These are phyloP conservation scores for Nomada lathburiana DNA, from an alignment of 2,888 invertebrate species.

Conservation along the genomic window DNA sequence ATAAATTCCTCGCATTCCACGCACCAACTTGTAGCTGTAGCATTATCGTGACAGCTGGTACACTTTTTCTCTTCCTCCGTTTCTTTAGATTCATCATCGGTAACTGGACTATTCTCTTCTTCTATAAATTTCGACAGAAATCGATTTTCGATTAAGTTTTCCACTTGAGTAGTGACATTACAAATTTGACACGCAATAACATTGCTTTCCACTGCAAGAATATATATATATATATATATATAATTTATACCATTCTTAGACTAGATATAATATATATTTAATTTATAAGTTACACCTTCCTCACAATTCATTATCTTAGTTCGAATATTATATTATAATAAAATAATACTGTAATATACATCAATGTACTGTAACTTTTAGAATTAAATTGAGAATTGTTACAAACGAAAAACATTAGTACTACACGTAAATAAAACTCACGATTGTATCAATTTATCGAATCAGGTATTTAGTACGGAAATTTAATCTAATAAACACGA, in stretches of 20 bases:
- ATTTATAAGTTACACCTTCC: neutral
- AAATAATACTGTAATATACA: neutral
- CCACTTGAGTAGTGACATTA: constrained; percentile 89
- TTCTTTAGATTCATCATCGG: constrained; percentile 78
- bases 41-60: constrained; percentile 94
- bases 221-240: neutral
- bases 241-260: neutral
- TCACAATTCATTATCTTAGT: neutral
- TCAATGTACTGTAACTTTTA: neutral
- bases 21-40: constrained; percentile 94
- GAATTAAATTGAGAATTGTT: too few species aligned
- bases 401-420: too few species aligned
- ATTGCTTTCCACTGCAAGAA: constrained; percentile 76
- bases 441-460: too few species aligned
- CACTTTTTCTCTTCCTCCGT: constrained; percentile 87
- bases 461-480: neutral
- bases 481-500: constrained; percentile 7
- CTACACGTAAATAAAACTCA: too few species aligned
- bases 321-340: neutral
- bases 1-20: constrained; percentile 96
- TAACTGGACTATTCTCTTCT: constrained; percentile 84
- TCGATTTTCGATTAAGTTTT: constrained; percentile 93
- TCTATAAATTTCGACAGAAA: constrained; percentile 90
- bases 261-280: neutral
- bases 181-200: constrained; percentile 89